Evolutionary conservation across 30 jellyfish, hydroid and myxozoan species (phyloP), one percentile per base, ranked within the genome.

Genomic region (Turritopsis rubra): DNA sequence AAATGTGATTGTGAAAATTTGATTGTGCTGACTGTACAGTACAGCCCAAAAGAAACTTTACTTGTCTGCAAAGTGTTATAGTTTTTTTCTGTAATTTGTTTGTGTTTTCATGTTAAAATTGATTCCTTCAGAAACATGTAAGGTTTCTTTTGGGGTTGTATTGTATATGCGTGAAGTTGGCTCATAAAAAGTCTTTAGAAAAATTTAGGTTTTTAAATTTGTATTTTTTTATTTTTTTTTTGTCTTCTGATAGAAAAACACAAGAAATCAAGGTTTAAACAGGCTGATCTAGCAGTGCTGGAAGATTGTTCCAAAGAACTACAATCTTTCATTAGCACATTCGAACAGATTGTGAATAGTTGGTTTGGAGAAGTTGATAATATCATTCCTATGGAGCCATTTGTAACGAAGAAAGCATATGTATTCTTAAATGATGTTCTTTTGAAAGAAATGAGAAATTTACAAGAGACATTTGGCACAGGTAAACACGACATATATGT

Each of bases 371-470:
- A 8, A n/a, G n/a, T 24, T 25, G 84, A 52, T 17, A 20, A 16
- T 24, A 74, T 79, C 28, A 25, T 86, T 30, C 88, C 94, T 24
- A 66, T 79, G 54, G 86, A 82, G 26, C 88, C 88, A 0, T 72
- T 82, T 71, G 66, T 82, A 29, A 82, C 88, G 18, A 25, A 27
- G 41, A 82, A 82, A 71, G 88, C 85, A 68, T 31, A 68, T 25
- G 52, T 54, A 13, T 75, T 83, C 75, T 52, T 83, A 81, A 52
- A 65, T 17, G 87, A 73, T 30, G 88, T 83, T 13, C 77, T 83
- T 18, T 28, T 53, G 76, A 29, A 19, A 18, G 90, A 83, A 52
- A 83, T 18, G 30, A 31, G 21, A 21, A 21, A 72, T 52, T 82
- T 82, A 65, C 7, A 71, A 66, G 83, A 71, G 52, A 54, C 13